Conservation (phyloP, 2,113 vertebrate genomes). For the Microtus ochrogaster region DNA sequence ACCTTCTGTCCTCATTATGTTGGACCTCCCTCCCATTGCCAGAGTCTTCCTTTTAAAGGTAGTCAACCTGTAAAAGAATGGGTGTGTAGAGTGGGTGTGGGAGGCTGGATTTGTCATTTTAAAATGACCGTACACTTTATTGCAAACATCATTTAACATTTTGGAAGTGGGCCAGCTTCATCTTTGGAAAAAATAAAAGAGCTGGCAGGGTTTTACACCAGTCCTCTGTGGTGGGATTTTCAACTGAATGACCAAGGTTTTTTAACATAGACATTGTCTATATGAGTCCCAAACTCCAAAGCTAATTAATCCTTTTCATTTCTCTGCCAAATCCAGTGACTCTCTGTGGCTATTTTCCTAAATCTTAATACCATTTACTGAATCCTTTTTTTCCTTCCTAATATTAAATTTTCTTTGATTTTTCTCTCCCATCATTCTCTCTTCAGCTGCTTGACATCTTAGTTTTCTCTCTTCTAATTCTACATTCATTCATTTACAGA, state of each 20-base stretch:
- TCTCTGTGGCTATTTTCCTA: not conserved
- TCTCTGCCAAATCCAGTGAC: not conserved
- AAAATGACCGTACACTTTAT: slow-evolving; percentile 52
- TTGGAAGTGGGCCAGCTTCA: slow-evolving; percentile 49
- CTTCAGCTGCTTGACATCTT: not conserved
- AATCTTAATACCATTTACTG: not conserved
- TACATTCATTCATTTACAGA: not conserved
- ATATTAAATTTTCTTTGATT: not conserved
- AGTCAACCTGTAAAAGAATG: slow-evolving; percentile 57
- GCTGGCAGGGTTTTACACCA: not conserved
- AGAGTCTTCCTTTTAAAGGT: slow-evolving; percentile 50
- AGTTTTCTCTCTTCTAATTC: not conserved
- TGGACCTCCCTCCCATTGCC: not conserved
- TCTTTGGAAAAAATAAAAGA: slow-evolving; percentile 41
- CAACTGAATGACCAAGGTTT: slow-evolving; percentile 1
- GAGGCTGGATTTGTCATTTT: slow-evolving; percentile 36
- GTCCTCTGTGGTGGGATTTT: slow-evolving; percentile 2
- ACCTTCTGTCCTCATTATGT: slow-evolving; percentile 14
- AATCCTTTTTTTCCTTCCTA: not conserved
- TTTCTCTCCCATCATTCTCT: not conserved
- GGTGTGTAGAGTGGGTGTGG: slow-evolving; percentile 38
- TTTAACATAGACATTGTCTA: not conserved
- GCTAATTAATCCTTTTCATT: slow-evolving; percentile 19
- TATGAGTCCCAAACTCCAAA: not conserved
- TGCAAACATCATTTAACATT: slow-evolving; percentile 42